Evolutionary conservation across 2,113 vertebrate species (phyloP).

Genomic region (Toxostoma redivivum): DNA sequence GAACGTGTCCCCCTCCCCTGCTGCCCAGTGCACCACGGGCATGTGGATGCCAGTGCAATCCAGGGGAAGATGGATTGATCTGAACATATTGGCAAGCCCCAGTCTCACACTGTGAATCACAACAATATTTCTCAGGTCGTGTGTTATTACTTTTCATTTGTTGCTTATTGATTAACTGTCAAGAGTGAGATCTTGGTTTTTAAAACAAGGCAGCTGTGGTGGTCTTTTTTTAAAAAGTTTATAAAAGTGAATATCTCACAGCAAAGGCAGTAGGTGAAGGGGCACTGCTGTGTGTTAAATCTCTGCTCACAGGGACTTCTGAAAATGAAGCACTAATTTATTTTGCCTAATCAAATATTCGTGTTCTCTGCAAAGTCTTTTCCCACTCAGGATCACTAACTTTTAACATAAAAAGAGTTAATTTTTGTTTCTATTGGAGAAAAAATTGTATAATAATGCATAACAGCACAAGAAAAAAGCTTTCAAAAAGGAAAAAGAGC

Average conservation of each 20-base stretch:
- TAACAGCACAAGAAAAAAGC: neutral
- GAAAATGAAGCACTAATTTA: neutral
- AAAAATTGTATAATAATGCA: too few species aligned
- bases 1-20: neutral
- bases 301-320: neutral
- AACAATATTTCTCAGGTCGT: conserved; percentile 61
- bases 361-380: neutral
- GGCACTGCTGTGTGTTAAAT: neutral
- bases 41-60: conserved; percentile 7
- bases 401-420: neutral
- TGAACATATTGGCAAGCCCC: conserved; percentile 39
- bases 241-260: neutral
- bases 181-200: conserved; percentile 53
- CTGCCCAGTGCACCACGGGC: neutral
- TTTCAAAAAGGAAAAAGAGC: rapidly evolving
- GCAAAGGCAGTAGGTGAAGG: neutral
- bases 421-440: neutral
- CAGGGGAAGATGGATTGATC: conserved; percentile 56
- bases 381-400: neutral
- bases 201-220: conserved; percentile 51
- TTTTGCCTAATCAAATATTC: neutral
- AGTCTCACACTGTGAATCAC: conserved; percentile 53
- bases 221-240: neutral
- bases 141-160: conserved; percentile 73
- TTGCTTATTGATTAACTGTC: conserved; percentile 72